A percentile compares a stretch with the other conserved stretches of the same genome.
Conservation (phyloP, 2,888 invertebrate genomes). For the Polydrusus cervinus region DNA sequence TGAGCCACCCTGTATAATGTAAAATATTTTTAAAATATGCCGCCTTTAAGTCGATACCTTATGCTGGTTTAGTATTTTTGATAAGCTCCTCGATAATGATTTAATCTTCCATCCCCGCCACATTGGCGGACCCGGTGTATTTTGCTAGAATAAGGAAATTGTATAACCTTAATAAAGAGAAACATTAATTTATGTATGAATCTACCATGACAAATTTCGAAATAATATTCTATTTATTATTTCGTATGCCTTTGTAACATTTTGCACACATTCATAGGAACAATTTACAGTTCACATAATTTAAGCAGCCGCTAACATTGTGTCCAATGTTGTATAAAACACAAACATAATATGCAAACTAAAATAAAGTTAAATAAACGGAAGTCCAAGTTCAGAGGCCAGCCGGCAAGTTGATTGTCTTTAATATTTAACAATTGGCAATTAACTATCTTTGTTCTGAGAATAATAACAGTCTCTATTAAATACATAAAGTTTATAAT, state of each 20-base stretch:
- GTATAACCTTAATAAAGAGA: no score
- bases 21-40: no score
- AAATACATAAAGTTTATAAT: conserved; percentile 54
- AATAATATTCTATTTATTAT: conserved; percentile 2
- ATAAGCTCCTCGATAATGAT: no score
- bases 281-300: conserved; percentile 32
- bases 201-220: not conserved
- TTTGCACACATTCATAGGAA: conserved; percentile 1
- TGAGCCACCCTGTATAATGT: no score
- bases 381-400: conserved; percentile 52
- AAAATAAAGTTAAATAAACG: conserved; percentile 50
- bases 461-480: conserved; percentile 50
- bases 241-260: conserved; percentile 4
- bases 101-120: no score
- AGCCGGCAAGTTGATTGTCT: conserved; percentile 50
- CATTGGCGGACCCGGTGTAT: no score
- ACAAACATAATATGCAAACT: conserved; percentile 48
- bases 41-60: no score
- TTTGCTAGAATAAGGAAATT: no score
- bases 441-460: conserved; percentile 52
- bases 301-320: conserved; percentile 18
- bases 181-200: not conserved
- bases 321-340: conserved; percentile 25
- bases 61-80: no score
- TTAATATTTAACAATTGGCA: conserved; percentile 55